These are phyloP conservation scores for Neomicropteryx cornuta DNA, from an alignment of 1,140 invertebrate genomes.

Conservation along the genomic window DNA sequence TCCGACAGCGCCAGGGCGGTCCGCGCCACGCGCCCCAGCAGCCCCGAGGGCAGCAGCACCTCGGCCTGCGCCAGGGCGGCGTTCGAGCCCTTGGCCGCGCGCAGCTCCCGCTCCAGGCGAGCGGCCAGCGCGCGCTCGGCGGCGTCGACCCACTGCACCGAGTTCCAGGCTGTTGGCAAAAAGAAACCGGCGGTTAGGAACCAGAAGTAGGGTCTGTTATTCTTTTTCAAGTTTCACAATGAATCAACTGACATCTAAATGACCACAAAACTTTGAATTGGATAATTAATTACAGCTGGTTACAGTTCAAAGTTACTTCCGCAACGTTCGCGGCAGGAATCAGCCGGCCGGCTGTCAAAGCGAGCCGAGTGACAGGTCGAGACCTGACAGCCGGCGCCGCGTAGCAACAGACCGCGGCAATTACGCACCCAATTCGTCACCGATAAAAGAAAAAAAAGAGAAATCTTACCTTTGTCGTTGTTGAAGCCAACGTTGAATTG, in stretches of 20 bases:
- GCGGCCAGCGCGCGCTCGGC: conserved; percentile 47
- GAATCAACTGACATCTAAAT: too few species aligned
- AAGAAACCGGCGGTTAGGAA: too few species aligned
- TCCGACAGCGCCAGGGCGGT: conserved; percentile 70
- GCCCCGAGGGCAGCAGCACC: conserved; percentile 66
- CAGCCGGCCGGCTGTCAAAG: neutral
- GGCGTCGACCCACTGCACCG: conserved; percentile 14
- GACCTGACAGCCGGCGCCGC: conserved; percentile 26
- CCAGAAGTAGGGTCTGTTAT: too few species aligned
- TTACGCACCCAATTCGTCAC: neutral
- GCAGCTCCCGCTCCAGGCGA: conserved; percentile 60
- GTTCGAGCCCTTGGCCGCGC: conserved; percentile 60
- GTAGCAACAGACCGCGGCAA: conserved; percentile 29
- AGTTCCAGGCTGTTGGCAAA: too few species aligned
- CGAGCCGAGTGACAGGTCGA: conserved; percentile 12
- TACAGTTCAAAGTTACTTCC: too few species aligned
- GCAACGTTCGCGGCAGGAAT: too few species aligned
- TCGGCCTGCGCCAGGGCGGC: conserved; percentile 69
- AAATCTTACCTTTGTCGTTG: conserved; percentile 39
- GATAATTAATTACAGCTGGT: too few species aligned
- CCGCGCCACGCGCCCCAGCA: conserved; percentile 60
- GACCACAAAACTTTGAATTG: too few species aligned
- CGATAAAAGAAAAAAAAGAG: conserved; percentile 26
- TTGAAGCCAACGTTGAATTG: conserved; percentile 41
- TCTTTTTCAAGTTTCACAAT: too few species aligned